Evolutionary conservation across 2,797 vertebrate genomes (phyloP), one percentile per base, ranked within the genome.

Genomic region (Cossypha niveicapilla): DNA sequence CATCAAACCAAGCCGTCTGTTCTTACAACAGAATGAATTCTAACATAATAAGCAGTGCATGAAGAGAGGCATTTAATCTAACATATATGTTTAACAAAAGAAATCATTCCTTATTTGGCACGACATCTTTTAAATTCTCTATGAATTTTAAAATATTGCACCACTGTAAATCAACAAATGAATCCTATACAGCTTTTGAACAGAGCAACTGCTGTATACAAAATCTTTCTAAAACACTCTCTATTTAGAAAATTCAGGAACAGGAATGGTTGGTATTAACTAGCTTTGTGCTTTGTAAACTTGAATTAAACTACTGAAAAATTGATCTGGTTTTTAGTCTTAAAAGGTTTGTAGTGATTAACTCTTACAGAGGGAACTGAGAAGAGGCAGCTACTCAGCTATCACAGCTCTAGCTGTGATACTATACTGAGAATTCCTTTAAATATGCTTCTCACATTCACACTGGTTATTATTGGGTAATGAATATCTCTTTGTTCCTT

Each of bases 1-100:
- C 75, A 80, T 93, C 93, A 96, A 91, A 90, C 39, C 53, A 89
- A 92, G 65, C 66, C 11, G n/a, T 91, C 86, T 90, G 76, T 62
- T 93, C 57, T 76, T 68, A 67, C 2, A 1, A 68, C 48, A 91
- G 62, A 89, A 63, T 65, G 65, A 88, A 92, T 96, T 92, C 80
- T 81, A 87, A 90, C 1, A 0, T 16, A 58, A 93, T 94, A 94
- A 92, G 83, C 62, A 79, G 51, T 14, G 37, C 92, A 76, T 71
- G 54, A 95, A 85, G 27, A 80, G 41, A 86, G 28, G 47, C 32
- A 71, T 92, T 94, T 95, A 91, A 92, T 84, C 67, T 79, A 93
- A 94, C 47, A 62, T 34, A 23, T 42, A 77, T 90, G 67, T 71
- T 92, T 85, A 86, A 87, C 83, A 85, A 93, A 93, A 86, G 23